A percentile compares a stretch with the other conserved stretches of the same genome.
These are phyloP conservation scores for Trachymyrmex cornetzi DNA, from an alignment of 1,140 invertebrate genomes.

Conservation along the genomic window DNA sequence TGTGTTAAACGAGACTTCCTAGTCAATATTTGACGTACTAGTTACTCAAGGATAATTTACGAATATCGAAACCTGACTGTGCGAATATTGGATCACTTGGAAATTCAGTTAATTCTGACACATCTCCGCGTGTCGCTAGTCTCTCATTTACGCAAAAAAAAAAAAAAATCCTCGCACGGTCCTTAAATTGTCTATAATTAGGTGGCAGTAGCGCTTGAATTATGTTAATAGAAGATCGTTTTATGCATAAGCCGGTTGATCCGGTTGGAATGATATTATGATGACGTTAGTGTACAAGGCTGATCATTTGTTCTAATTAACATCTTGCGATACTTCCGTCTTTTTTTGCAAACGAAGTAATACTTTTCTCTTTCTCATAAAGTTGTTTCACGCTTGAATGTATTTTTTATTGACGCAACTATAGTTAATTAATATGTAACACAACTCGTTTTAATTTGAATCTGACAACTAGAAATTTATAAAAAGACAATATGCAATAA, in stretches of 20 bases:
- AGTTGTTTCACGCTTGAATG: neutral
- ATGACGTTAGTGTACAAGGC: constrained; percentile 21
- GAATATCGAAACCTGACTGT: neutral
- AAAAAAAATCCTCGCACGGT: neutral
- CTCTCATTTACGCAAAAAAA: neutral
- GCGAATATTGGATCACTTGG: constrained; percentile 2
- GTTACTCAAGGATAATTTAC: constrained; percentile 2
- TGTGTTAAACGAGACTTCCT: constrained; percentile 72
- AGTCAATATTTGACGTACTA: constrained; percentile 29
- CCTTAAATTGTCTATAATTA: constrained; percentile 37
- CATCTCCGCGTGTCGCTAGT: neutral
- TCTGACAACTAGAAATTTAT: neutral
- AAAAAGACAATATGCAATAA: neutral
- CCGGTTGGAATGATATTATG: constrained; percentile 15
- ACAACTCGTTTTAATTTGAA: constrained; percentile 10
- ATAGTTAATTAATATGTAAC: neutral
- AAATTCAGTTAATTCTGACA: constrained; percentile 24
- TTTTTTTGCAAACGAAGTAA: neutral
- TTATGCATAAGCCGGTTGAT: constrained; percentile 5
- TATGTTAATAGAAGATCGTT: constrained; percentile 40
- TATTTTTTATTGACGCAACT: constrained; percentile 17
- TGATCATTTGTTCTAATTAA: constrained; percentile 44
- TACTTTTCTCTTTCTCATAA: neutral
- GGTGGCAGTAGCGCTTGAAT: neutral
- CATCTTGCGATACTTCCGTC: neutral